phyloP scores from a whole-genome alignment of 2,888 invertebrate species.

The Synanthedon vespiformis region DNA sequence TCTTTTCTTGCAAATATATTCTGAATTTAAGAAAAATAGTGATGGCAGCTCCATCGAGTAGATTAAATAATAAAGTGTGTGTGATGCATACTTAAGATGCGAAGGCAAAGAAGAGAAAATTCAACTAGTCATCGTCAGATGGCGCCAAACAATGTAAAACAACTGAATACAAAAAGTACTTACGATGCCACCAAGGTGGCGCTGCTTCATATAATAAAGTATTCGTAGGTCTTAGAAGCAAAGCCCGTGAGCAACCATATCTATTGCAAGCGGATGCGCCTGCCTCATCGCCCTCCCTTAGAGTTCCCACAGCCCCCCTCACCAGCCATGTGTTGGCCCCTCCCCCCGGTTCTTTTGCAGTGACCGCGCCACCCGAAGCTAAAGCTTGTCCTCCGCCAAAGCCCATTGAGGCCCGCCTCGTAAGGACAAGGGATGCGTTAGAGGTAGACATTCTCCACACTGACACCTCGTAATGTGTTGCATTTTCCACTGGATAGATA shows the following conservation, averaged over 20 bases:
- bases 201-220: constrained; percentile 39
- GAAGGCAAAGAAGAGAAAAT: no score
- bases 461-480: constrained; percentile 58
- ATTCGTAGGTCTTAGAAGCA: constrained; percentile 49
- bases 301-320: constrained; percentile 35
- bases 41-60: no score
- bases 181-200: constrained; percentile 58
- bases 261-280: constrained; percentile 57
- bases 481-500: constrained; percentile 62
- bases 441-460: constrained; percentile 57
- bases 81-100: no score
- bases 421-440: constrained; percentile 47
- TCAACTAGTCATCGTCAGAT: no score
- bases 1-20: background rate
- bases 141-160: background rate
- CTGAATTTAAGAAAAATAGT: background rate
- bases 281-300: constrained; percentile 47
- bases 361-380: constrained; percentile 21
- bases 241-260: constrained; percentile 50
- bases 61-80: no score
- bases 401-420: constrained; percentile 47
- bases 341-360: background rate
- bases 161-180: constrained; percentile 13
- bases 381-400: constrained; percentile 43
- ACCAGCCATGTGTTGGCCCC: constrained; percentile 31